Evolutionary conservation across 30 jellyfish, hydroid and myxozoan genomes (phyloP), one percentile per base, ranked within the genome.

Genomic region (Sanderia malayensis): DNA sequence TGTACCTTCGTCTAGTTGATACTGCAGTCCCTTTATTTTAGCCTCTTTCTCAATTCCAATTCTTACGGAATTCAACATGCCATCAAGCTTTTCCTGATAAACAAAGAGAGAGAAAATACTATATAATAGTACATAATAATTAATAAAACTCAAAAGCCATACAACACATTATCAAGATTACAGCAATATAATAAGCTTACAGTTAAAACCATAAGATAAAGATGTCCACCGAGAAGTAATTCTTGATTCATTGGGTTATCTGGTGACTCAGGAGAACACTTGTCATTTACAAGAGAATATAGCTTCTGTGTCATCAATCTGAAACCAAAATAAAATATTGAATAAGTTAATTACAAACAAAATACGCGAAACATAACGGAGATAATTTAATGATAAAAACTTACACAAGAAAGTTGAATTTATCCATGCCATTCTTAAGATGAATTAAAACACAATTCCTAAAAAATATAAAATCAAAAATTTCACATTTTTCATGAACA

Each of bases 161-260:
- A n/a, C n/a, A n/a, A n/a, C n/a, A n/a, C n/a, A n/a, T n/a, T n/a
- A n/a, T n/a, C n/a, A n/a, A n/a, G n/a, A n/a, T n/a, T n/a, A n/a
- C n/a, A n/a, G n/a, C n/a, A n/a, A n/a, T n/a, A n/a, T n/a, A n/a
- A 18, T 0, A 34, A 29, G 0, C 76, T 24, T 55, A 90, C 97
- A 88, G 86, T 90, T 21, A 93, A 45, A 29, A 93, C 99, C 82
- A 86, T 74, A 18, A 79, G 86, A 61, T 86, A 93, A 15, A 87
- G 83, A 68, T 93, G 99, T 22, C 99, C 99, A 44, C 95, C 92
- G 27, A 93, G 94, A 30, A 93, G 84, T 24, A 86, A 61, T 65
- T 93, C 99, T 65, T 93, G 99, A 87, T 93, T 93, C 95, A 85
- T 93, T 27, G 96, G 99, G 44, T 82, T 93, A 71, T 93, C 99